These are phyloP conservation scores for Thamnophis sirtalis DNA, from an alignment of 2,113 vertebrate genomes.

Conservation along the genomic window DNA sequence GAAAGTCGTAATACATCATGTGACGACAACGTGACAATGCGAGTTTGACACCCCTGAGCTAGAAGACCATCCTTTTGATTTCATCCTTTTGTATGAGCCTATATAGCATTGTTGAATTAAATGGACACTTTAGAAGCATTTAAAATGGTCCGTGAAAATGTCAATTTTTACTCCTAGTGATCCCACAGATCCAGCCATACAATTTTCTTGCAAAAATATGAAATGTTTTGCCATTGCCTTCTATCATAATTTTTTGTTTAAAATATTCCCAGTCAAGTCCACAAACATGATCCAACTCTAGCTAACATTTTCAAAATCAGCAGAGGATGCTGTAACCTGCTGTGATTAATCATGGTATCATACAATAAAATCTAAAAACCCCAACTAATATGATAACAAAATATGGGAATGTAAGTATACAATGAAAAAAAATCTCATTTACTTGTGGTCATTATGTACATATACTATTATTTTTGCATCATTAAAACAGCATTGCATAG, in stretches of 20 bases:
- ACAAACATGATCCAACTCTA: not conserved
- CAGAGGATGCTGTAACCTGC: not conserved
- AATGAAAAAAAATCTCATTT: not conserved
- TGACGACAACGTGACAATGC: too few species aligned
- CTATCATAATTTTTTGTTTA: not conserved
- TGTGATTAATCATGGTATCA: not conserved
- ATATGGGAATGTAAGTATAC: not conserved
- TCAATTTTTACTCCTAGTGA: not conserved
- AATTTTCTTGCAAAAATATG: not conserved
- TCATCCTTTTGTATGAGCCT: not conserved
- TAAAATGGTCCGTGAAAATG: not conserved
- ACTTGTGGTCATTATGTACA: not conserved
- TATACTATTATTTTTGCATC: not conserved
- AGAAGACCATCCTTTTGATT: too few species aligned
- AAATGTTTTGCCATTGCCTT: not conserved
- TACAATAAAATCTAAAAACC: not conserved
- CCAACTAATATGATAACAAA: not conserved
- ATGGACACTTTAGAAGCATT: not conserved
- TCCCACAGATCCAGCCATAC: not conserved
- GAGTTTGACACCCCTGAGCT: too few species aligned
- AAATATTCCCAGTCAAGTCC: not conserved
- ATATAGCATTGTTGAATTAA: not conserved
- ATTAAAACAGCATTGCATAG: not conserved
- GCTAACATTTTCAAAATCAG: not conserved
- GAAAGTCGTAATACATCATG: too few species aligned